A percentile compares a stretch with the other conserved stretches of the same genome.
Evolutionary conservation across 2,797 vertebrate species (phyloP).

Genomic region (Poecile montanus): DNA sequence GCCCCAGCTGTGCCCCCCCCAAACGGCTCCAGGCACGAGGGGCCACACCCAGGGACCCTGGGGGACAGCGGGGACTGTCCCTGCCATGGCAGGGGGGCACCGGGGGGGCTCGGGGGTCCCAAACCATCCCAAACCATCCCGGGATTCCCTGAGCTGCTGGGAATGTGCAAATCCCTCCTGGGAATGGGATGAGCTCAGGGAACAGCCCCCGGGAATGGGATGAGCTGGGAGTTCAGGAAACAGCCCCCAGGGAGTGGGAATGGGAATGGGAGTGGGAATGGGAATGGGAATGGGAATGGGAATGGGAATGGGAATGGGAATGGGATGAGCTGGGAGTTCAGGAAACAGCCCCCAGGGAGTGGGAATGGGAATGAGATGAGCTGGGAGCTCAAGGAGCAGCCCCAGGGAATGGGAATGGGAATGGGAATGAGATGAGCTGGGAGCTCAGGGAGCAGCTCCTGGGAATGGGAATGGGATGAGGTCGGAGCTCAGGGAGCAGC

Average conservation of each 20-base stretch:
- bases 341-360: background rate
- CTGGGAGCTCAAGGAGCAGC: background rate
- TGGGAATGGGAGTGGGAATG: too few species aligned
- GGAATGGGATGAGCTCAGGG: background rate
- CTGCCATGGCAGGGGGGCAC: background rate
- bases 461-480: too few species aligned
- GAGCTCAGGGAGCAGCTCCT: too few species aligned
- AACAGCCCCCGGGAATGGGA: too few species aligned
- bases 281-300: too few species aligned
- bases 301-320: too few species aligned
- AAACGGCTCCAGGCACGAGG: fast-evolving
- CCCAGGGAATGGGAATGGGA: conserved; percentile 50
- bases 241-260: background rate
- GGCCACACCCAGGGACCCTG: background rate
- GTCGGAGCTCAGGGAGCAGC: background rate
- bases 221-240: background rate
- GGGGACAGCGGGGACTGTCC: background rate
- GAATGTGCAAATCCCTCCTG: fast-evolving
- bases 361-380: too few species aligned
- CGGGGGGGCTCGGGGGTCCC: fast-evolving
- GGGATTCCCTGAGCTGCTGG: background rate
- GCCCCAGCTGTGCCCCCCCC: background rate
- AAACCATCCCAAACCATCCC: background rate
- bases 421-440: conserved; percentile 65
- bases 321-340: too few species aligned